Conservation (phyloP, 2,888 invertebrate genomes). For the Pasiphila rectangulata region DNA sequence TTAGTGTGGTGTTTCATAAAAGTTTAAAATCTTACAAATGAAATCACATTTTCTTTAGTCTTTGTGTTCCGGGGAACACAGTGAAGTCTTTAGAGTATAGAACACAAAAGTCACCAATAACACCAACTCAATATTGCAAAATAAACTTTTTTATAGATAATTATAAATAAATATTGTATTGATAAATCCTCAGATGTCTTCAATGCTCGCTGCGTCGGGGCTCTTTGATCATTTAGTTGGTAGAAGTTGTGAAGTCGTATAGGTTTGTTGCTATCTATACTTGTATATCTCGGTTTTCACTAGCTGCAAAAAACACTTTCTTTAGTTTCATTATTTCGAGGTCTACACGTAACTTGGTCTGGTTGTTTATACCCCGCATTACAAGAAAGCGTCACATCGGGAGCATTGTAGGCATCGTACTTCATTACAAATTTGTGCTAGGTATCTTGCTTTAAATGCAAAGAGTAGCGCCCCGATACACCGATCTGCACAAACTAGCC, state of each 20-base stretch:
- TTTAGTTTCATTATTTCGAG: slow-evolving; percentile 38
- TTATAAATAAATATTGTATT: slow-evolving; percentile 36
- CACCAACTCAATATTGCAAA: slow-evolving; percentile 66
- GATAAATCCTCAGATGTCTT: slow-evolving; percentile 91
- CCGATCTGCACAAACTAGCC: slow-evolving; percentile 58
- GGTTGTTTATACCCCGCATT: slow-evolving; percentile 38
- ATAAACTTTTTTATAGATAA: slow-evolving; percentile 42
- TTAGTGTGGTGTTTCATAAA: slow-evolving; percentile 55
- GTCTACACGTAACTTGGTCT: slow-evolving; percentile 22
- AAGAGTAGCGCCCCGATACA: slow-evolving; percentile 60
- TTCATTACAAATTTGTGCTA: slow-evolving; percentile 56
- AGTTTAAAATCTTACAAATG: slow-evolving; percentile 55
- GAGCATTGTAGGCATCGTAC: slow-evolving; percentile 41
- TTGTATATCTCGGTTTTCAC: slow-evolving; percentile 55
- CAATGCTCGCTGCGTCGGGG: slow-evolving; percentile 93
- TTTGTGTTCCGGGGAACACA: slow-evolving; percentile 61
- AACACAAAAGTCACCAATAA: slow-evolving; percentile 60
- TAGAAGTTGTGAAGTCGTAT: slow-evolving; percentile 49
- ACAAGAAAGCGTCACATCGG: slow-evolving; percentile 47
- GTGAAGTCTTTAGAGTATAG: slow-evolving; percentile 42
- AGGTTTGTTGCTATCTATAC: slow-evolving; percentile 59
- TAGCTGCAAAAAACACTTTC: slow-evolving; percentile 61
- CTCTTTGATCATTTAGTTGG: slow-evolving; percentile 72
- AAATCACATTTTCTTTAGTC: slow-evolving; percentile 72
- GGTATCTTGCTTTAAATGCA: slow-evolving; percentile 49